Conservation (phyloP, 2,797 vertebrate species). For the Merluccius polli region DNA sequence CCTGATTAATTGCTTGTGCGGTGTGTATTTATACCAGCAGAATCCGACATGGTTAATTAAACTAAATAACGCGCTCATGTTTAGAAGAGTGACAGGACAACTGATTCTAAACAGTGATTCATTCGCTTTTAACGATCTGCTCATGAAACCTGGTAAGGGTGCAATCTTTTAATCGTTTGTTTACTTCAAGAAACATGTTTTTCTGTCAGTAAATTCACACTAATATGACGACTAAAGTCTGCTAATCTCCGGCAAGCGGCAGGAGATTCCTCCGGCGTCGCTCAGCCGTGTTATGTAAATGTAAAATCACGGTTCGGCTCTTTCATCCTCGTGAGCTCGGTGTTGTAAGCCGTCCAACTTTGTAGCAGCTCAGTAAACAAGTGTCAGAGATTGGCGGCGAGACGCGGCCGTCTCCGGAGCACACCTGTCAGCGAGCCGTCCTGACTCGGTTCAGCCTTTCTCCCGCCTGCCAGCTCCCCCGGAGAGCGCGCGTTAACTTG, state of each 20-base stretch:
- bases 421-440: slow-evolving; percentile 24
- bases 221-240: slow-evolving; percentile 79
- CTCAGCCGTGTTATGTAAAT: slow-evolving; percentile 81
- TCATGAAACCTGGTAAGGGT: background rate
- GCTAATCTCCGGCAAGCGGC: slow-evolving; percentile 75
- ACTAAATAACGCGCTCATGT: background rate
- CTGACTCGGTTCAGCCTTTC: slow-evolving; percentile 31
- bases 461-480: slow-evolving; percentile 36
- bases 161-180: background rate
- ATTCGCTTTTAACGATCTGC: background rate
- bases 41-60: background rate
- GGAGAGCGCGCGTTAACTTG: slow-evolving; percentile 44
- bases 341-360: slow-evolving; percentile 69
- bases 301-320: slow-evolving; percentile 39
- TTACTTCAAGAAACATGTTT: background rate
- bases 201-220: slow-evolving; percentile 7
- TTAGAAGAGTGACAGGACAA: background rate
- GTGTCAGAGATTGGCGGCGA: slow-evolving; percentile 58
- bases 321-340: slow-evolving; percentile 66
- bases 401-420: slow-evolving; percentile 56
- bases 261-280: slow-evolving; percentile 64
- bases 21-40: background rate
- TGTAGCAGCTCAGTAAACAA: slow-evolving; percentile 74
- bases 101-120: background rate
- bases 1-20: background rate